Conservation (phyloP, 2,113 vertebrate genomes). For the Phoenicopterus ruber region DNA sequence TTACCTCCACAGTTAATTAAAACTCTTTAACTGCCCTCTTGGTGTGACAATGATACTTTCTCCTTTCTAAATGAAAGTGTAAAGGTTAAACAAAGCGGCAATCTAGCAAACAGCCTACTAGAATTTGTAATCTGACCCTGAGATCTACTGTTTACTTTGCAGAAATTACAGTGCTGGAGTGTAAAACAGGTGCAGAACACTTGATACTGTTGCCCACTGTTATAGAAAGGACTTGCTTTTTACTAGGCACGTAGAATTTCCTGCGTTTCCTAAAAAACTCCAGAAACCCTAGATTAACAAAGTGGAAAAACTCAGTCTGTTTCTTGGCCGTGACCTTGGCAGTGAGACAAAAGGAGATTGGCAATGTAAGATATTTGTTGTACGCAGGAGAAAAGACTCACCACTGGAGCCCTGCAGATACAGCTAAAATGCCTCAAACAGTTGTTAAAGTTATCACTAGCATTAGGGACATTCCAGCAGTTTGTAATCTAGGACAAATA, state of each 20-base stretch:
- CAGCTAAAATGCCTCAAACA: neutral
- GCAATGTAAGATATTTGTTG: slow-evolving; percentile 18
- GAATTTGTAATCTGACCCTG: slow-evolving; percentile 59
- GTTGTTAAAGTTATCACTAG: neutral
- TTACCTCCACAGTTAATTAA: slow-evolving; percentile 62
- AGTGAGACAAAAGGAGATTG: slow-evolving; percentile 41
- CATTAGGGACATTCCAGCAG: neutral
- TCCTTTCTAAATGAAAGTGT: slow-evolving; percentile 53
- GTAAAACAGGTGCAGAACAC: slow-evolving; percentile 59
- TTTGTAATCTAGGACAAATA: neutral
- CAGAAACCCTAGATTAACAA: slow-evolving; percentile 43
- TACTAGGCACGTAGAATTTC: slow-evolving; percentile 22
- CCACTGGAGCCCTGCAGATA: neutral
- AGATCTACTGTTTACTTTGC: slow-evolving; percentile 63
- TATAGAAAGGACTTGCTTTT: slow-evolving; percentile 48
- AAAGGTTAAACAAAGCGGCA: slow-evolving; percentile 55
- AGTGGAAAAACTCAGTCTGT: slow-evolving; percentile 41
- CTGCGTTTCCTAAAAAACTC: slow-evolving; percentile 43
- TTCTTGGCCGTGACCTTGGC: slow-evolving; percentile 57
- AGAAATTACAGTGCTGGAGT: slow-evolving; percentile 47
- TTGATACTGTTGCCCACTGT: slow-evolving; percentile 43
- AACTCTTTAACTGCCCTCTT: slow-evolving; percentile 58
- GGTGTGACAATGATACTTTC: slow-evolving; percentile 41
- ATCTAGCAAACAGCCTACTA: slow-evolving; percentile 50
- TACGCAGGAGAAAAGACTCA: neutral